Conservation (phyloP, 1,140 invertebrate genomes). For the Drosophila kanapiae region DNA sequence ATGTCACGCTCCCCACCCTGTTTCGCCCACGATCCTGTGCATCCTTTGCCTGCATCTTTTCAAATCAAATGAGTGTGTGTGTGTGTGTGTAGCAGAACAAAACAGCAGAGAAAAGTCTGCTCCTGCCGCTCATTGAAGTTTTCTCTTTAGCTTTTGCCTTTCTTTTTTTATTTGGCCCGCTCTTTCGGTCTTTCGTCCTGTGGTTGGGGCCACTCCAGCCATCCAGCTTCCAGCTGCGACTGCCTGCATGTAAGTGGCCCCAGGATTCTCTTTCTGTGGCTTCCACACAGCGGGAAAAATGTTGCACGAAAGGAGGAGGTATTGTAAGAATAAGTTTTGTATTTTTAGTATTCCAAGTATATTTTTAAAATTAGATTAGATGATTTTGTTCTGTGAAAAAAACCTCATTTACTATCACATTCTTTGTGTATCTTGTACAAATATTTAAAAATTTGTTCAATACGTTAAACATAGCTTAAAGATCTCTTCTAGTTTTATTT, state of each 20-base stretch:
- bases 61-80: slow-evolving; percentile 74
- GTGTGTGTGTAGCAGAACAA: slow-evolving; percentile 33
- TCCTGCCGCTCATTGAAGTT: slow-evolving; percentile 50
- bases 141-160: slow-evolving; percentile 42
- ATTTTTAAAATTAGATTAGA: no score
- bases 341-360: not conserved
- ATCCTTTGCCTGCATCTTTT: slow-evolving; percentile 67
- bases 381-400: no score
- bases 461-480: not conserved
- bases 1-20: not conserved
- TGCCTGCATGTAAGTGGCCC: slow-evolving; percentile 80
- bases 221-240: slow-evolving; percentile 32
- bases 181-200: slow-evolving; percentile 57
- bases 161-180: slow-evolving; percentile 11
- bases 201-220: slow-evolving; percentile 48
- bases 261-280: slow-evolving; percentile 50
- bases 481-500: not conserved
- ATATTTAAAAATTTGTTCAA: no score
- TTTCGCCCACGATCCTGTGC: slow-evolving; percentile 9
- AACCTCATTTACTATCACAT: not conserved
- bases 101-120: slow-evolving; percentile 49
- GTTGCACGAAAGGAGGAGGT: no score
- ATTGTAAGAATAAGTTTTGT: no score
- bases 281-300: slow-evolving; percentile 13
- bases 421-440: no score